Evolutionary conservation across 2,113 vertebrate species (phyloP), one percentile per base, ranked within the genome.

Genomic region (Corythoichthys haematopterus): DNA sequence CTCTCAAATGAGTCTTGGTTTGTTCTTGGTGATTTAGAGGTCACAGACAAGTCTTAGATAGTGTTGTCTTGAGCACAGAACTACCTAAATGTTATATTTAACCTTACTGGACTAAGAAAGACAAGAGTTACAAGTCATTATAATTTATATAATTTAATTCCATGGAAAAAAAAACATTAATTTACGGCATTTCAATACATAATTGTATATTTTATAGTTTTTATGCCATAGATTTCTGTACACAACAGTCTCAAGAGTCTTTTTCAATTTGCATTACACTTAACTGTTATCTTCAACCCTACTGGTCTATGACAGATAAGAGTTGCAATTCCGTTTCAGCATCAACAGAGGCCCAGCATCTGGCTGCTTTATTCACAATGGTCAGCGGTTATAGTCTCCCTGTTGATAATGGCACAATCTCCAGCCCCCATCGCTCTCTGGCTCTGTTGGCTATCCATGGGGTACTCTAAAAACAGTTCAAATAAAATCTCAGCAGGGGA

Each of bases 381-480:
- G 76, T 86, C 87, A 73, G 67, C 65, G 71, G 78, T 75, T 84
- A 69, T 35, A 59, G 46, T 70, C 50, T 65, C 66, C 69, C 70
- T 66, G 77, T 81, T 75, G 84, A 90, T 87, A 89, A 66, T 15
- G 66, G 58, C 70, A 63, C 50, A 71, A 91, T 89, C 87, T 81
- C 45, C 69, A 43, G 55, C 65, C 71, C 63, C 62, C 69, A 90
- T 90, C 83, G 88, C 72, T 76, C 59, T 64, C 74, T 40, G 35
- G 70, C 79, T 85, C 73, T 63, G 69, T 67, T 69, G 71, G 65
- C 66, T 75, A 78, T 83, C 71, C 69, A 73, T 76, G 77, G 79
- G 74, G 69, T 71, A 63, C 78, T 85, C 84, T 83, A 84, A 86
- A 84, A 86, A 78, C 77, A 76, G 78, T 66, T 83, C 65, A 77